phyloP scores from a whole-genome alignment of 2,113 vertebrate species.

The Melospiza melodia region DNA sequence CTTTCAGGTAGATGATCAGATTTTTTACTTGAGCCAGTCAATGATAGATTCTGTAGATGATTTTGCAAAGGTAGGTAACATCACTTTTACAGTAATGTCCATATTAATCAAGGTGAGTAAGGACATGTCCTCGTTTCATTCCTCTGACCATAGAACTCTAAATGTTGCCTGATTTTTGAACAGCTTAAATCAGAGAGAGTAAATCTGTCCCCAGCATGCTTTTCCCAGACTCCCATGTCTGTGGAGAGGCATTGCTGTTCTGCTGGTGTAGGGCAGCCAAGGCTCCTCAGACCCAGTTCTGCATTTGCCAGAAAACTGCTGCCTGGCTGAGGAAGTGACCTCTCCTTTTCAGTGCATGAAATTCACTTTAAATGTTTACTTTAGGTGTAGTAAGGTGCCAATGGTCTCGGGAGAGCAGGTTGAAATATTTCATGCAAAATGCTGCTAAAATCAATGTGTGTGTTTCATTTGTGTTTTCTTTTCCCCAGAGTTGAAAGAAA shows the following conservation, averaged over 20 bases:
- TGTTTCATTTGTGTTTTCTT: conserved; percentile 37
- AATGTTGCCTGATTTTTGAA: neutral
- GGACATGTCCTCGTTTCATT: neutral
- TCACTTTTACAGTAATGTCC: neutral
- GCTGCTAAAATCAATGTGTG: neutral
- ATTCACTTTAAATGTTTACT: neutral
- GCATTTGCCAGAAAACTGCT: neutral
- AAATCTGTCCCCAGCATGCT: neutral
- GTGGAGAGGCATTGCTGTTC: neutral
- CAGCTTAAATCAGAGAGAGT: neutral
- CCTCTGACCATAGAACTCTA: neutral
- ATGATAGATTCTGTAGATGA: neutral
- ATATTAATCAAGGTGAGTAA: neutral
- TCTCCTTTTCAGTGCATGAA: neutral
- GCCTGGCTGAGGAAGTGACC: neutral
- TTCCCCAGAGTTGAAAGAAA: conserved; percentile 91
- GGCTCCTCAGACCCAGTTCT: neutral
- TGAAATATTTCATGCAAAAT: fast-evolving
- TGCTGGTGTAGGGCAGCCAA: neutral
- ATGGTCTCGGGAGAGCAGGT: neutral
- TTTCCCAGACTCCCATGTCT: neutral
- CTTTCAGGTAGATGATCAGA: neutral
- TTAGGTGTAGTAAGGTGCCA: neutral
- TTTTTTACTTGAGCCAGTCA: neutral
- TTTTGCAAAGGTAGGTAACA: neutral